Base-by-base conservation (phyloP, 2,888 invertebrate genomes). In the Carabus problematicus region DNA sequence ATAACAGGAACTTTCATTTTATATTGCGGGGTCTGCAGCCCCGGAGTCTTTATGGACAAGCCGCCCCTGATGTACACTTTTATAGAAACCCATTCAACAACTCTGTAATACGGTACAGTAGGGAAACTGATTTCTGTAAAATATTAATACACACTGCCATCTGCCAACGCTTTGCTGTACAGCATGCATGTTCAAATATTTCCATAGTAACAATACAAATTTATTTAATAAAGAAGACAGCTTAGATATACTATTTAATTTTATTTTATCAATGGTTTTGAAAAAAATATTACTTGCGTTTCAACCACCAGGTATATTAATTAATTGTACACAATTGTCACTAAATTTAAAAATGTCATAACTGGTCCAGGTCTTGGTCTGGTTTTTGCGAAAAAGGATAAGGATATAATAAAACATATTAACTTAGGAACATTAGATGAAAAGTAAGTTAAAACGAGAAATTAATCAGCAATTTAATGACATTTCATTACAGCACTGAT, bases 401-500 rank as follows among this genome's bases (percentile, higher is more conserved):
- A 67, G 52, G 60, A 67, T 43, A 60, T 52, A 60, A 67, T 67
- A 9, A 67, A 67, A 60, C 67, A 67, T 42, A 67, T 67, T 52
- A 18, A 67, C 9, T 45, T 67, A n/a, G 41, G 42, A 19, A 42
- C 59, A 40, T 60, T 67, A 18, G 42, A 60, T 42, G 67, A 67
- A 60, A 67, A 60, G 67, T 67, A 56, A 29, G 29, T 29, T 29
- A 29, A 29, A 29, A 29, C 6, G 29, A 2, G 29, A 29, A 29
- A 29, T 29, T 2, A 3, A 29, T 29, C 6, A 3, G 3, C 16
- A 52, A 14, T 18, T 12, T 18, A 45, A 45, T 45, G n/a, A 45
- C 45, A 45, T 58, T 29, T 60, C 18, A 60, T 60, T 49, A 56
- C 78, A 89, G 89, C 67, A 85, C 89, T 18, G 82, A 88, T 77